Evolutionary conservation across 1,140 invertebrate species (phyloP).

Genomic region (Acromyrmex charruanus): DNA sequence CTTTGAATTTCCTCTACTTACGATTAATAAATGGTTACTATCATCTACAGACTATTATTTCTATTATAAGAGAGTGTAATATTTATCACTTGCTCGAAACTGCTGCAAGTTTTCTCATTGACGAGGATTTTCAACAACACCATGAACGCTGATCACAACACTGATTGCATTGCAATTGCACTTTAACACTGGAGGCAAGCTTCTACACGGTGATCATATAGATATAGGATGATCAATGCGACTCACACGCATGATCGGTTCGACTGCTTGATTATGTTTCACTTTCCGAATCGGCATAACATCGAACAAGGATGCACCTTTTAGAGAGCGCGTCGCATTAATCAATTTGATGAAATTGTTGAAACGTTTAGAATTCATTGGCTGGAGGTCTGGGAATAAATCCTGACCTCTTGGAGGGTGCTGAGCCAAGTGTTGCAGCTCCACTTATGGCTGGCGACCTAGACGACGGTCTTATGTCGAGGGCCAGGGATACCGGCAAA

Average conservation of each 20-base stretch:
- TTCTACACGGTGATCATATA: slow-evolving; percentile 45
- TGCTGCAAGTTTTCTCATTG: slow-evolving; percentile 42
- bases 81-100: slow-evolving; percentile 31
- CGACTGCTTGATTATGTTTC: slow-evolving; percentile 43
- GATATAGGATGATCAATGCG: slow-evolving; percentile 45
- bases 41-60: slow-evolving; percentile 27
- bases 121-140: slow-evolving; percentile 45
- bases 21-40: background rate
- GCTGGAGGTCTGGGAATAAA: slow-evolving; percentile 85
- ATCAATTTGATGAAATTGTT: slow-evolving; percentile 70
- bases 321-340: slow-evolving; percentile 33
- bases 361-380: slow-evolving; percentile 84
- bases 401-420: slow-evolving; percentile 85
- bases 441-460: slow-evolving; percentile 87
- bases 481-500: slow-evolving; percentile 92
- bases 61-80: background rate
- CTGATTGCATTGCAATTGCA: slow-evolving; percentile 55
- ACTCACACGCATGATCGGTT: slow-evolving; percentile 44
- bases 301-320: slow-evolving; percentile 13
- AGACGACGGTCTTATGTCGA: slow-evolving; percentile 92
- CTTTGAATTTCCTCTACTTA: background rate
- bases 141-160: slow-evolving; percentile 35
- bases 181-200: slow-evolving; percentile 37
- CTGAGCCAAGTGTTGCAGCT: slow-evolving; percentile 85
- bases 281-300: slow-evolving; percentile 44